Percentiles rank a stretch among this genome's conserved stretches.
phyloP scores from a whole-genome alignment of 2,797 vertebrate genomes.

The Silurus lanzhouensis region DNA sequence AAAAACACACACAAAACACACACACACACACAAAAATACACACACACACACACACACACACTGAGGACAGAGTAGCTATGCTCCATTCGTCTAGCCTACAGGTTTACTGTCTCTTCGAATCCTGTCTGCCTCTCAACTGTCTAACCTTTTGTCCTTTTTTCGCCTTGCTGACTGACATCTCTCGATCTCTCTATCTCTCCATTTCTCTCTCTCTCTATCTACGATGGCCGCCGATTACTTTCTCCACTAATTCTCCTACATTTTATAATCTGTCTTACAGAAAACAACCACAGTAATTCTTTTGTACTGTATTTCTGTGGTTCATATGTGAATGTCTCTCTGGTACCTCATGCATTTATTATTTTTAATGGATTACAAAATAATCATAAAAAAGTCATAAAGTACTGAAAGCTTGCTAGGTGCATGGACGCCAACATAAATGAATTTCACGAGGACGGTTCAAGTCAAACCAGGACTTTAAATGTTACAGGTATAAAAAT shows the following conservation, averaged over 20 bases:
- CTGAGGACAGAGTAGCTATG: neutral
- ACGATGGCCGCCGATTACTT: neutral
- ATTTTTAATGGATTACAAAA: neutral
- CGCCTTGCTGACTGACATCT: neutral
- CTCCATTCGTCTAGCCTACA: constrained; percentile 31
- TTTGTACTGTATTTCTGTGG: neutral
- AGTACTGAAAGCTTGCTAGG: neutral
- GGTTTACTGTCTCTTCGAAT: constrained; percentile 32
- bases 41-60: neutral
- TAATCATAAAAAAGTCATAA: neutral
- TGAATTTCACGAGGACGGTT: too few relatives aligned
- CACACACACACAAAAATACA: too few relatives aligned
- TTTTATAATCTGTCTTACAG: neutral
- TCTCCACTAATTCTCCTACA: neutral
- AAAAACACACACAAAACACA: neutral
- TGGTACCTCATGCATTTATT: neutral
- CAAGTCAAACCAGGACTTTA: too few relatives aligned
- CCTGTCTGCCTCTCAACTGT: constrained; percentile 16
- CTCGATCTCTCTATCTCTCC: neutral
- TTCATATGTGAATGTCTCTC: neutral
- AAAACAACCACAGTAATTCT: neutral
- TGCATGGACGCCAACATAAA: neutral
- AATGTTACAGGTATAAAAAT: too few relatives aligned
- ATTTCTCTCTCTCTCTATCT: neutral
- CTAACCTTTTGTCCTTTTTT: constrained; percentile 17